Conservation (phyloP, 2,888 invertebrate genomes). For the Drosophila peninsularis region DNA sequence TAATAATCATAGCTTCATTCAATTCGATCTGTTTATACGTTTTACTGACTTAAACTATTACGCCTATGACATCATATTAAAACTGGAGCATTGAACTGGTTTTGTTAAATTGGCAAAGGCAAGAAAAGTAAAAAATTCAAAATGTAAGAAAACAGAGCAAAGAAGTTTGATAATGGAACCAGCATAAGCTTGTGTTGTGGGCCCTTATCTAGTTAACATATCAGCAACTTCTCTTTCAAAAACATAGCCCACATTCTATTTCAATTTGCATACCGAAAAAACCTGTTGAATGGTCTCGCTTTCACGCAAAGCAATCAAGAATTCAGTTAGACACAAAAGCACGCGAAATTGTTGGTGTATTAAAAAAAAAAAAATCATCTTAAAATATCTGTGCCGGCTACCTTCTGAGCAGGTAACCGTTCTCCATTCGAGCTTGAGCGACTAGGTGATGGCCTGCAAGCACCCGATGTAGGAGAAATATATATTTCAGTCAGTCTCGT, state of each 20-base stretch:
- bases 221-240: not conserved
- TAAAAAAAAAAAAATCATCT: not conserved
- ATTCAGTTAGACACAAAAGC: constrained; percentile 20
- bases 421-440: not conserved
- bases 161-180: not conserved
- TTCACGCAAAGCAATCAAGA: constrained; percentile 30
- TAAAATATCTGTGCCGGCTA: constrained; percentile 25
- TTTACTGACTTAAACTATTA: not conserved
- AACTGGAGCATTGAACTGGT: constrained; percentile 14
- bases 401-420: constrained; percentile 6
- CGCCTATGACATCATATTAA: constrained; percentile 2
- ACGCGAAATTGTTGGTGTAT: constrained; percentile 21
- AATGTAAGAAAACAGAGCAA: not conserved
- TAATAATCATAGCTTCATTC: no score
- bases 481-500: not conserved
- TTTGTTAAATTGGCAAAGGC: constrained; percentile 12
- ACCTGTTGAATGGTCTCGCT: constrained; percentile 42
- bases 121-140: not conserved
- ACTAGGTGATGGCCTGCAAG: constrained; percentile 1
- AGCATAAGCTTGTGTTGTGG: not conserved
- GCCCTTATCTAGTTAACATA: not conserved
- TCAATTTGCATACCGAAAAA: constrained; percentile 32
- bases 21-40: not conserved
- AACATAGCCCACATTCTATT: constrained; percentile 44
- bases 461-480: not conserved